These are phyloP conservation scores for Pangasius sanitwongsei DNA, from an alignment of 2,797 vertebrate species.

Conservation along the genomic window DNA sequence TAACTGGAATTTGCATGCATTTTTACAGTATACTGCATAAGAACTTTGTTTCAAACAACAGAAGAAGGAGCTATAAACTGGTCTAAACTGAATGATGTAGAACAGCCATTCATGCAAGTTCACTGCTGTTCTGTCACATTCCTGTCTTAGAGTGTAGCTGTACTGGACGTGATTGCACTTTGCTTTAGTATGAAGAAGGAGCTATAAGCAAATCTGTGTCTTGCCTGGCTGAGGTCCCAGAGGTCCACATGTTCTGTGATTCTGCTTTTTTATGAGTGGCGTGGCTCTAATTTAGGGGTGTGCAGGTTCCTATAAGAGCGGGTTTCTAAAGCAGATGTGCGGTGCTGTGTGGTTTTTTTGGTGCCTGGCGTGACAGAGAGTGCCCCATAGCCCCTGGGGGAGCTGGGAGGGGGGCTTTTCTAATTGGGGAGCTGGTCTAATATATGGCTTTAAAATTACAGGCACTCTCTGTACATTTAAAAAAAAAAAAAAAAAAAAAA, in stretches of 20 bases:
- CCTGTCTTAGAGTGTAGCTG: conserved; percentile 19
- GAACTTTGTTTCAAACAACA: neutral
- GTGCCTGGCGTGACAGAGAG: conserved; percentile 51
- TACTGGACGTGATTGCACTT: neutral
- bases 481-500: conserved; percentile 64
- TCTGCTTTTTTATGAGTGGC: conserved; percentile 65
- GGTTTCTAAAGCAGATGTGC: conserved; percentile 74
- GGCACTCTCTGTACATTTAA: conserved; percentile 59
- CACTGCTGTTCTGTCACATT: neutral
- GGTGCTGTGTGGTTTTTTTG: conserved; percentile 54
- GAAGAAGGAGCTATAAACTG: neutral
- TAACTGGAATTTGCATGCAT: conserved; percentile 22
- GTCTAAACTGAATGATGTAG: conserved; percentile 14
- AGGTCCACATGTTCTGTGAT: conserved; percentile 54
- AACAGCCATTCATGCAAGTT: neutral
- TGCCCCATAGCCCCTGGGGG: conserved; percentile 43
- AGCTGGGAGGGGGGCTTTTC: conserved; percentile 45
- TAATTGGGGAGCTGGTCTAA: conserved; percentile 75
- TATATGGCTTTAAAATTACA: conserved; percentile 73
- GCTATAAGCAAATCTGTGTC: conserved; percentile 62
- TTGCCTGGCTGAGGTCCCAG: conserved; percentile 49
- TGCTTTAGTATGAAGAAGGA: conserved; percentile 48
- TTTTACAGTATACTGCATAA: neutral
- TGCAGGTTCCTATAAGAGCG: conserved; percentile 66
- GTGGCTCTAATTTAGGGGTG: conserved; percentile 76